Base-by-base conservation (phyloP, 2,888 invertebrate genomes). In the Acanthopleura granulata region DNA sequence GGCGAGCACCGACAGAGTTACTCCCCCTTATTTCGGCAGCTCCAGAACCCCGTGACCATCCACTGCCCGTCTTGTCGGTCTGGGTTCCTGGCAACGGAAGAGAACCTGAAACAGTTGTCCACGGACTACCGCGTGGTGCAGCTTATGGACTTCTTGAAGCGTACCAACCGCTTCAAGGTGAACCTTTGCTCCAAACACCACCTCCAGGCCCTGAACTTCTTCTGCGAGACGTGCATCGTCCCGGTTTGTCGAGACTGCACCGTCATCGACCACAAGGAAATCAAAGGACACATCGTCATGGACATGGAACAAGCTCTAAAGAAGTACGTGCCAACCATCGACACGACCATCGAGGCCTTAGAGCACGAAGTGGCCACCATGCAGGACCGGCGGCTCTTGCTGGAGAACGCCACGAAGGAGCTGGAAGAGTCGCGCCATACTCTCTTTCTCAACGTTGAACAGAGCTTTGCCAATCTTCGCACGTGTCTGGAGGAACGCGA, bases 181-280 rank as follows among this genome's bases (percentile, higher is more conserved):
- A 82, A 82, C 61, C 86, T 84, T 74, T 88, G 88, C 76, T 81
- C 82, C 49, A 85, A 83, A 71, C 88, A 88, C 72, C 76, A 78
- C 22, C 76, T 82, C 15, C 86, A 87, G 77, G 85, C 86, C 0
- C 77, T 88, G 51, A 86, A 86, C 73, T 88, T 88, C 79, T 88
- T 88, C 77, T 88, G 88, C 78, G 87, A 87, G 78, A 77, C 78
- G 57, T 87, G 87, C 75, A 77, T 81, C 40, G 74, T 75, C 15
- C 82, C 83, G 1, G 82, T 87, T 18, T 87, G 87, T 75, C 79
- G 86, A 25, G 86, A 86, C 76, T 87, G 87, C 73, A 86, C 86
- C 0, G 84, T 86, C 11, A 71, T 85, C 18, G 85, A 86, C 73
- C 87, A 87, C 77, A 86, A 84, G 72, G 82, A 83, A 50, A 75